Evolutionary conservation across 2,797 vertebrate species (phyloP).

Genomic region (Buceros bicornis): DNA sequence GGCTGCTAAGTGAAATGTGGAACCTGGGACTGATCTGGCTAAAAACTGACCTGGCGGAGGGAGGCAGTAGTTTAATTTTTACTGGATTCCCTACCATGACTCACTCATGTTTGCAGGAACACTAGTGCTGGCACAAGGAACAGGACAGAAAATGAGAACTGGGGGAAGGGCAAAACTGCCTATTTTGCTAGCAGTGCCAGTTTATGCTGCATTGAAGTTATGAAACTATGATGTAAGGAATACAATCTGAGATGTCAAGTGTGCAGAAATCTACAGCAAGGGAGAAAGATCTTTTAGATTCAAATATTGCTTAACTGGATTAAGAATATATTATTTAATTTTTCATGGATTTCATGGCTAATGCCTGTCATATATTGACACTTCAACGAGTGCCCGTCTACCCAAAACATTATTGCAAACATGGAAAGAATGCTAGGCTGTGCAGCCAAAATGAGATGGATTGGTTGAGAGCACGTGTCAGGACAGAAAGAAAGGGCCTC

Average conservation of each 20-base stretch:
- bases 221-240: not conserved
- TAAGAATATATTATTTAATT: conserved; percentile 9
- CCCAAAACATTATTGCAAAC: conserved; percentile 3
- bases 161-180: not conserved
- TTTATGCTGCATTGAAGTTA: not conserved
- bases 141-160: not conserved
- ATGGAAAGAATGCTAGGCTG: not conserved
- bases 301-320: not conserved
- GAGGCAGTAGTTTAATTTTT: not conserved
- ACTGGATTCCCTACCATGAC: not conserved
- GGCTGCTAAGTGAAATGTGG: not conserved
- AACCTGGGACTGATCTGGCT: not conserved
- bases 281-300: conserved; percentile 3
- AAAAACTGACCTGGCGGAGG: not conserved
- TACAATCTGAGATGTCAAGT: not conserved
- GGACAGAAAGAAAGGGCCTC: not conserved
- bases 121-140: not conserved
- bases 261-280: not conserved
- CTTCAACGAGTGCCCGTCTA: conserved; percentile 12
- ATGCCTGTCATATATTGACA: not conserved
- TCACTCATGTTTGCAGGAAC: not conserved
- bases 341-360: not conserved
- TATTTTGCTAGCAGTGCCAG: not conserved
- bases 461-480: not conserved
- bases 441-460: not conserved